Base-by-base conservation (phyloP, 2,888 invertebrate species). In the Rhamphomyia laevipes region DNA sequence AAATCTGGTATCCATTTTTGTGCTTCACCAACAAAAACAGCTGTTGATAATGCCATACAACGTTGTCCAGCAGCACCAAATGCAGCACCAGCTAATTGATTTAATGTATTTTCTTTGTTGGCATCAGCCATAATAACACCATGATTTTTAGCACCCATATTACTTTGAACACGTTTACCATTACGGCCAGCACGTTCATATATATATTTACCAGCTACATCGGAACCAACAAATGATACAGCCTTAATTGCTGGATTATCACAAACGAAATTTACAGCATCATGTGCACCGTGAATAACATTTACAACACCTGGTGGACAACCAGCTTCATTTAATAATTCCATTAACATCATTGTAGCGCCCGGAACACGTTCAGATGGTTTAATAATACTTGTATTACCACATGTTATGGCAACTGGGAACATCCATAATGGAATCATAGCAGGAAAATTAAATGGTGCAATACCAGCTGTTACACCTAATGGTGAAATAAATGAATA, bases 121-220 rank as follows among this genome's bases (percentile, higher is more conserved):
- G 97, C 97, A 70, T 99, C 99, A 2, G 94, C 86, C 80, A 99
- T 81, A 38, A 99, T 80, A 13, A 99, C 84, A 40, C 96, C 97
- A 68, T 99, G 99, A 72, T 99, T 99, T 72, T 99, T 99, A 5
- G 99, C 99, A 12, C 97, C 97, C 93, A 99, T 93, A 70, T 99
- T 99, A 58, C 91, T 89, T 71, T 99, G 99, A 0, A 99, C 93
- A 33, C 94, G 80, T 66, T 95, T 95, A 62, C 99, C 97, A 63
- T 86, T 85, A 53, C 84, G 83, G 3, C 89, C 86, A 45, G 94
- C 92, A 53, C 92, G 77, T 58, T 87, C 83, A 70, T 97, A 99
- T 62, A 99, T 97, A 66, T 99, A 88, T 67, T 86, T 86, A 30
- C 99, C 96, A 43, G 97, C 97, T 57, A 79, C 81, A 66, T 99